Conservation (phyloP, 2,113 vertebrate genomes). For the Glaucomys volans region DNA sequence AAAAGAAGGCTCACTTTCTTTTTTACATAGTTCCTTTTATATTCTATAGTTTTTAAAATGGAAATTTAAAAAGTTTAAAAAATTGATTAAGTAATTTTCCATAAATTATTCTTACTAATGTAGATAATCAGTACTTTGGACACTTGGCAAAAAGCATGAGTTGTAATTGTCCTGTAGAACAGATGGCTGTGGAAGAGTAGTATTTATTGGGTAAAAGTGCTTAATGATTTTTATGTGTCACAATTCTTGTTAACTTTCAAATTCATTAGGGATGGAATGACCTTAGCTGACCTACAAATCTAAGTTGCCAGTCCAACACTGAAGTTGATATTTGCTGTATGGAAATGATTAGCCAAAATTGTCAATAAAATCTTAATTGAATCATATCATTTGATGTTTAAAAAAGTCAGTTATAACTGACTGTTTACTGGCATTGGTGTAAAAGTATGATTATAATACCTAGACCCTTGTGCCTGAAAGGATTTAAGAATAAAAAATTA, state of each 20-base stretch:
- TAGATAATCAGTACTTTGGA: conserved; percentile 26
- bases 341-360: conserved; percentile 24
- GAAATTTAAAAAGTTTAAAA: conserved; percentile 26
- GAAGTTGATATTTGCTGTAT: not conserved
- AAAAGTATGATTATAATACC: not conserved
- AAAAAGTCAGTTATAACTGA: not conserved
- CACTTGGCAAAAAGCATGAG: not conserved
- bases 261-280: conserved; percentile 47
- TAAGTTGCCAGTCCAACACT: conserved; percentile 3
- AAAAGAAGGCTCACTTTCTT: not conserved
- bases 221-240: conserved; percentile 29
- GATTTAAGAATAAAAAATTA: conserved; percentile 55
- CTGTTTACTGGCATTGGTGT: not conserved
- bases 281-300: conserved; percentile 15
- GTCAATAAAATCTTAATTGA: not conserved
- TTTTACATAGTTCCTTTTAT: conserved; percentile 10
- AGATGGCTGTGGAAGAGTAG: not conserved
- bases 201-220: not conserved
- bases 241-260: conserved; percentile 6
- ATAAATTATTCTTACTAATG: conserved; percentile 29
- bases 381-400: conserved; percentile 35
- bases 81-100: conserved; percentile 36
- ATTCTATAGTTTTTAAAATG: not conserved
- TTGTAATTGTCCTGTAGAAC: not conserved
- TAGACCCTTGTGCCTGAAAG: not conserved